Conservation (phyloP, 2,888 invertebrate genomes). For the Drosophila quasianomalipes region DNA sequence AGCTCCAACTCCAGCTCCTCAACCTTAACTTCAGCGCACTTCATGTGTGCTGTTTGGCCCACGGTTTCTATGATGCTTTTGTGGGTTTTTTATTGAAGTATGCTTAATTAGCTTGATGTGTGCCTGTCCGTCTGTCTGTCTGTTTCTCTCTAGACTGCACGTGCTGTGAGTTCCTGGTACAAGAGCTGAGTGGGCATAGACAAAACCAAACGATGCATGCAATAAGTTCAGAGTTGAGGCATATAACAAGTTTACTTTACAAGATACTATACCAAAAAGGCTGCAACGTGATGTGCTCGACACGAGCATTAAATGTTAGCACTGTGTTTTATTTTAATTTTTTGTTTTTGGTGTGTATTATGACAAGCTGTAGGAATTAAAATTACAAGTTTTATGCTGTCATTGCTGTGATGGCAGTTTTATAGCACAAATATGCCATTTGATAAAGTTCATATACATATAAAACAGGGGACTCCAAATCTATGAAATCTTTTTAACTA, state of each 20-base stretch:
- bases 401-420: background rate
- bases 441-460: background rate
- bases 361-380: background rate
- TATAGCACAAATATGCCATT: background rate
- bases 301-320: slow-evolving; percentile 9
- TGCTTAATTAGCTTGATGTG: slow-evolving; percentile 77
- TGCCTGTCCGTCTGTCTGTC: slow-evolving; percentile 16
- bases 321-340: background rate
- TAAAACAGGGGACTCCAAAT: background rate
- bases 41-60: slow-evolving; percentile 77
- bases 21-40: slow-evolving; percentile 29
- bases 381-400: background rate
- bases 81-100: slow-evolving; percentile 70
- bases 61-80: slow-evolving; percentile 68
- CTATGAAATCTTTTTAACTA: background rate
- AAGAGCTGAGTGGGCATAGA: slow-evolving; percentile 52
- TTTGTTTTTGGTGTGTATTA: background rate
- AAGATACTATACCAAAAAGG: slow-evolving; percentile 22
- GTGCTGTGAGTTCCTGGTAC: slow-evolving; percentile 77
- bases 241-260: slow-evolving; percentile 49
- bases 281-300: slow-evolving; percentile 38
- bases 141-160: slow-evolving; percentile 50
- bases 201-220: slow-evolving; percentile 43
- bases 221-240: slow-evolving; percentile 58
- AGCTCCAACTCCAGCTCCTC: slow-evolving; percentile 14